Conservation (phyloP, 1,140 invertebrate genomes). For the Drosophila pandora region DNA sequence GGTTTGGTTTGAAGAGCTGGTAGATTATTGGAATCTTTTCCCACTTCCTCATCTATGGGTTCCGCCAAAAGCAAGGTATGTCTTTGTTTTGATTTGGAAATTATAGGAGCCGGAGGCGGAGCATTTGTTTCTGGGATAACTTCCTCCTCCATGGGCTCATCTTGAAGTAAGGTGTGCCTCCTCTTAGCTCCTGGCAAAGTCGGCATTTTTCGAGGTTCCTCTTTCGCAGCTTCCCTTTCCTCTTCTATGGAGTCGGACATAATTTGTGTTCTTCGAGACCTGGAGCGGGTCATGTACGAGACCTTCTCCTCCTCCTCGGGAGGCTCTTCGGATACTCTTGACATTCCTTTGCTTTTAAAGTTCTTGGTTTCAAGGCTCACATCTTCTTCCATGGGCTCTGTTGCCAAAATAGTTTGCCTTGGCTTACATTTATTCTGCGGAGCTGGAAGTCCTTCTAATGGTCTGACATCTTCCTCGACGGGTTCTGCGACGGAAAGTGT, state of each 20-base stretch:
- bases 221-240: not conserved
- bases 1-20: not conserved
- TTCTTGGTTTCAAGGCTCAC: not conserved
- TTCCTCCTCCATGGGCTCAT: constrained; percentile 1
- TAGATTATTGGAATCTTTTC: not conserved
- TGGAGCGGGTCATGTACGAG: not conserved
- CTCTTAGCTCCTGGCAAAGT: not conserved
- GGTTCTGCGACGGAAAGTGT: constrained; percentile 20
- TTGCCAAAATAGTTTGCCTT: constrained; percentile 8
- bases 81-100: not conserved
- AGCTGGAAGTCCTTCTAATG: not conserved
- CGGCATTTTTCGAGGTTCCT: not conserved
- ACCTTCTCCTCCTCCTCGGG: constrained; percentile 13
- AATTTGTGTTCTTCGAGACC: not conserved
- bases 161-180: not conserved
- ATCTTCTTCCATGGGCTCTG: constrained; percentile 14
- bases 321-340: constrained; percentile 1
- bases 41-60: not conserved
- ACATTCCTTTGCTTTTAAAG: not conserved
- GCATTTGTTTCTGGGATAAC: not conserved
- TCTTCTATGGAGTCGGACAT: constrained; percentile 5
- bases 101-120: not conserved
- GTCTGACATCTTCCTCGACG: not conserved
- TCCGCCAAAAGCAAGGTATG: not conserved
- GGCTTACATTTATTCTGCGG: not conserved